These are phyloP conservation scores for Salvelinus alpinus DNA, from an alignment of 2,113 vertebrate species.

Conservation along the genomic window DNA sequence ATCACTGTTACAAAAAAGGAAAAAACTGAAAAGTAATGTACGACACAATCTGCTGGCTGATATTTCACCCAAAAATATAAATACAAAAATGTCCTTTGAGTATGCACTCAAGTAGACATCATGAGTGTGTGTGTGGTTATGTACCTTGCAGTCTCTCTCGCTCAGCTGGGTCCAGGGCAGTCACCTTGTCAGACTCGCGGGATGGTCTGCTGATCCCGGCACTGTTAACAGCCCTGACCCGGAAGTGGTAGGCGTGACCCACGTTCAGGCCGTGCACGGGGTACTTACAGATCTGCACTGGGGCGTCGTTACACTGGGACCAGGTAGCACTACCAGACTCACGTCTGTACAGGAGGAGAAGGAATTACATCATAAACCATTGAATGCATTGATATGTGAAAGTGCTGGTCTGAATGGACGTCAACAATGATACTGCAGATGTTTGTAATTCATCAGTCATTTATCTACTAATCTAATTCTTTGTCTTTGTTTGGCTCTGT, in stretches of 20 bases:
- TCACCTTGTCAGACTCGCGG: conserved; percentile 81
- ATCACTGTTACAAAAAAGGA: conserved; percentile 77
- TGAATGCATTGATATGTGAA: too few relatives aligned
- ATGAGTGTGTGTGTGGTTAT: rapidly evolving
- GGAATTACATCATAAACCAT: background rate
- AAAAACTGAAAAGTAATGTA: conserved; percentile 9
- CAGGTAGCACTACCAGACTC: conserved; percentile 86
- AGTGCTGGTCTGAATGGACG: too few relatives aligned
- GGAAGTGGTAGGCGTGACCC: conserved; percentile 86
- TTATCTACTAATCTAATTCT: too few relatives aligned
- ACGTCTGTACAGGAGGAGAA: conserved; percentile 71
- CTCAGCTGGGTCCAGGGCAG: conserved; percentile 82
- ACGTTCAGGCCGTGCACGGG: conserved; percentile 84
- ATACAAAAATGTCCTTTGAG: too few relatives aligned
- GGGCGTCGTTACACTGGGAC: conserved; percentile 92
- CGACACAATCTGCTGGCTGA: background rate
- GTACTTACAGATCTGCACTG: conserved; percentile 90
- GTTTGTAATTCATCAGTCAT: too few relatives aligned
- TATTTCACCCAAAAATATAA: too few relatives aligned
- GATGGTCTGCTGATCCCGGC: conserved; percentile 89
- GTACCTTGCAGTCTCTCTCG: conserved; percentile 82
- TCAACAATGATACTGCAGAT: too few relatives aligned
- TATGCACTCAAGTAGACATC: background rate
- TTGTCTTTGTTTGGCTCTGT: too few relatives aligned
- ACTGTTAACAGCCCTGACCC: conserved; percentile 89